Evolutionary conservation across 2,888 invertebrate species (phyloP), one percentile per base, ranked within the genome.

Genomic region (Tiliacea aurago): DNA sequence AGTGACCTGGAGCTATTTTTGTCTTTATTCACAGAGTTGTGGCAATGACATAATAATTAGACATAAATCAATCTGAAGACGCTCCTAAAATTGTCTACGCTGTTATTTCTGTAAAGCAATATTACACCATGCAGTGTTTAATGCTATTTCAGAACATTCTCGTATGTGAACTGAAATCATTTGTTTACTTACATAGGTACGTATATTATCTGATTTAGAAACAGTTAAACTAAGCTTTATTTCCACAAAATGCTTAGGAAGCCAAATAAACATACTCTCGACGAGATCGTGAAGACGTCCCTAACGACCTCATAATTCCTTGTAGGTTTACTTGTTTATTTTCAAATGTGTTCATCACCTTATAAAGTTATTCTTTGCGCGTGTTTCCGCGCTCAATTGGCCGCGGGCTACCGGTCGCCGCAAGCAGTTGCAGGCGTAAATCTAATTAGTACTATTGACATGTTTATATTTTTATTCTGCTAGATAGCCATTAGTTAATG

Each of bases 381-480:
- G 76, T 85, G 73, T 66, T 82, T 75, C 67, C 65, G 66, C 55
- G 71, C 51, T 82, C 82, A 84, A 86, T 84, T 83, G 80, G 78
- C 71, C 64, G 64, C 51, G 64, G 67, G 70, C 71, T 33, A 62
- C 68, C 71, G 62, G 72, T 33, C n/a, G 75, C 76, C 69, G 70
- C 71, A 5, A 68, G 75, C 72, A 62, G 72, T 76, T 33, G 66
- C 73, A 84, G 68, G 79, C 83, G 86, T 89, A 89, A 89, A 90
- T 89, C 88, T 88, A 89, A 88, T 90, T 90, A 88, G 88, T 73
- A 72, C 81, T 83, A 88, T 88, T 89, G 89, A 90, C 86, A 86
- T 87, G 86, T 90, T 88, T 88, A 88, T 88, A 86, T 87, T 85
- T 87, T 85, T 87, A 84, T 82, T 83, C 80, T 78, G 75, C 63